These are phyloP conservation scores for Rhamnusium bicolor DNA, from an alignment of 2,888 invertebrate species.

Conservation along the genomic window DNA sequence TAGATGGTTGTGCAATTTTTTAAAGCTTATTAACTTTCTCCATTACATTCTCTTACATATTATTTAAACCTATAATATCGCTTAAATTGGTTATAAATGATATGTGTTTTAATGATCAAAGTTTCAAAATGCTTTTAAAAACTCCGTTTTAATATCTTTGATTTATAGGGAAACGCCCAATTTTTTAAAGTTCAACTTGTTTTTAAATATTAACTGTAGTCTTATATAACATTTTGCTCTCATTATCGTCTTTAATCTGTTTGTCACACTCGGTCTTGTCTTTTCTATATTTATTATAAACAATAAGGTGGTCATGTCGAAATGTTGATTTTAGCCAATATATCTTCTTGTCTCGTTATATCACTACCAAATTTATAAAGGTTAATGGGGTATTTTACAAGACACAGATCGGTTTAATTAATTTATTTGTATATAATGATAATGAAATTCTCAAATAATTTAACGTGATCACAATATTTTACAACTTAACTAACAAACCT, in stretches of 20 bases:
- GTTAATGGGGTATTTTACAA: slow-evolving; percentile 28
- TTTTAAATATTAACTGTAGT: slow-evolving; percentile 11
- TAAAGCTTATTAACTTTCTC: slow-evolving; percentile 50
- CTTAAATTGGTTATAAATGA: slow-evolving; percentile 43
- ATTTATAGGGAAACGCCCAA: slow-evolving; percentile 56
- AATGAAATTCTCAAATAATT: slow-evolving; percentile 21
- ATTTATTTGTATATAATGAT: slow-evolving; percentile 7
- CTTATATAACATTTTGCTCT: slow-evolving; percentile 26
- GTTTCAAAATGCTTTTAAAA: slow-evolving; percentile 55
- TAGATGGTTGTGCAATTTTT: slow-evolving; percentile 42
- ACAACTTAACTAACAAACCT: slow-evolving; percentile 2
- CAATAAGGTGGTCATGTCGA: slow-evolving; percentile 17
- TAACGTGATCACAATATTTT: background rate
- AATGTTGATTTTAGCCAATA: slow-evolving; percentile 18
- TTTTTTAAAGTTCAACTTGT: slow-evolving; percentile 20
- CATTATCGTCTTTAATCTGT: slow-evolving; percentile 26
- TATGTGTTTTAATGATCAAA: slow-evolving; percentile 51
- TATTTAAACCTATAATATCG: slow-evolving; percentile 42
- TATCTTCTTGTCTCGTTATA: slow-evolving; percentile 4
- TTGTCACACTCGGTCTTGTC: slow-evolving; percentile 10
- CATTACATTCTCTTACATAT: slow-evolving; percentile 41
- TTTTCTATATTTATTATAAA: slow-evolving; percentile 26
- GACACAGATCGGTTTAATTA: slow-evolving; percentile 13
- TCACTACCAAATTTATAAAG: slow-evolving; percentile 23
- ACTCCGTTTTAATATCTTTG: slow-evolving; percentile 55